A percentile compares a stretch with the other conserved stretches of the same genome.
These are phyloP conservation scores for Labeo rohita DNA, from an alignment of 2,113 vertebrate genomes.

Conservation along the genomic window DNA sequence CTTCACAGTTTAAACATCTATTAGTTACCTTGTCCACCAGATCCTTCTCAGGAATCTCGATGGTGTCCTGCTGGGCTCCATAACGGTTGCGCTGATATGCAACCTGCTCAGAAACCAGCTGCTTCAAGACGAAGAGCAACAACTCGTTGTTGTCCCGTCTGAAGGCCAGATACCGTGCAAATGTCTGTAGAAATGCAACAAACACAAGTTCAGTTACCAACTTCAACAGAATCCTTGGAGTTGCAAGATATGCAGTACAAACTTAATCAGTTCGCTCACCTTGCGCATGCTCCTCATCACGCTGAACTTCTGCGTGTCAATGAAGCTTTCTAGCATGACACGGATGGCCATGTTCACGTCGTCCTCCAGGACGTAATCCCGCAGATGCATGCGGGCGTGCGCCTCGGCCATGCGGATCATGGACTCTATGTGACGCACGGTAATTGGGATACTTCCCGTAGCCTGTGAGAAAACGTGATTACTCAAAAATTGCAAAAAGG, in stretches of 20 bases:
- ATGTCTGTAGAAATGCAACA: constrained; percentile 77
- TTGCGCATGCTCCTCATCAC: constrained; percentile 97
- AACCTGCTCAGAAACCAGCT: constrained; percentile 92
- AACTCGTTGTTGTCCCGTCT: constrained; percentile 96
- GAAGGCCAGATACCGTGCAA: constrained; percentile 94
- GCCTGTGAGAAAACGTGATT: constrained; percentile 74
- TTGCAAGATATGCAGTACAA: too few relatives aligned
- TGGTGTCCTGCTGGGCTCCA: constrained; percentile 88
- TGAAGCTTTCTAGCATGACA: constrained; percentile 98
- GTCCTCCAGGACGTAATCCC: constrained; percentile 94
- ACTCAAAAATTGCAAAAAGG: neutral
- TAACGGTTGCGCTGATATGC: constrained; percentile 93
- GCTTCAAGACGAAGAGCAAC: constrained; percentile 95
- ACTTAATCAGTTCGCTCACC: constrained; percentile 66
- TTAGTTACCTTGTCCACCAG: constrained; percentile 87
- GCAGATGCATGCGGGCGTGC: constrained; percentile 93
- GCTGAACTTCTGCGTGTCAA: constrained; percentile 98
- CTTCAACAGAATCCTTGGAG: neutral
- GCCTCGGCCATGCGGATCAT: constrained; percentile 99
- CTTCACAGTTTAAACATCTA: neutral
- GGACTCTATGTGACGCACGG: constrained; percentile 95
- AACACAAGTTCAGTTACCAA: neutral
- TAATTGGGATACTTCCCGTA: constrained; percentile 97
- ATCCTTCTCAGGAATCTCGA: constrained; percentile 92
- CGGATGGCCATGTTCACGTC: constrained; percentile 99